Conservation (phyloP, 2,888 invertebrate genomes). For the Arrhopalites spinosus region DNA sequence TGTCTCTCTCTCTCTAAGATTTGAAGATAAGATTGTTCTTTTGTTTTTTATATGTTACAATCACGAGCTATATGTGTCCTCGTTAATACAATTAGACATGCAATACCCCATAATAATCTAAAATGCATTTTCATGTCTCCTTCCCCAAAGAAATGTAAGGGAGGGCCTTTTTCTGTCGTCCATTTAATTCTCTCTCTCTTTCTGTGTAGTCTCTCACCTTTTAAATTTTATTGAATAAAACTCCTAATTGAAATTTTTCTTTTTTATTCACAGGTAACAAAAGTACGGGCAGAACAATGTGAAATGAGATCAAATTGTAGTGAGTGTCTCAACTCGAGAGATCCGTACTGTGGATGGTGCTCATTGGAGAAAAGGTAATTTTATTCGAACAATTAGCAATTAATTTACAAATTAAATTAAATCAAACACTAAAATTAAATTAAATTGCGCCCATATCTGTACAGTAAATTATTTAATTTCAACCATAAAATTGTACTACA, state of each 20-base stretch:
- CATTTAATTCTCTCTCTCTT: too few species aligned
- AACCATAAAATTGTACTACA: too few species aligned
- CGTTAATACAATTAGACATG: background rate
- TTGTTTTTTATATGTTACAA: background rate
- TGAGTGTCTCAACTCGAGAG: slow-evolving; percentile 83
- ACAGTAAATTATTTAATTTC: too few species aligned
- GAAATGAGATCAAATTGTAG: slow-evolving; percentile 84
- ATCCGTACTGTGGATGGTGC: slow-evolving; percentile 86
- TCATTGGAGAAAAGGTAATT: slow-evolving; percentile 79
- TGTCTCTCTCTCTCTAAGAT: background rate
- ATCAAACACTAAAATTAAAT: too few species aligned
- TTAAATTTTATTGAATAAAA: background rate
- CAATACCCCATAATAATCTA: background rate
- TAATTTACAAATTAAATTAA: too few species aligned
- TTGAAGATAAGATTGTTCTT: background rate
- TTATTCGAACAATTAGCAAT: too few species aligned
- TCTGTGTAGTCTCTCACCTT: too few species aligned
- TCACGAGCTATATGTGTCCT: background rate
- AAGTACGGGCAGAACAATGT: slow-evolving; percentile 84
- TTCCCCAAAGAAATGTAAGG: background rate
- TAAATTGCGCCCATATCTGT: too few species aligned
- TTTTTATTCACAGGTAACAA: slow-evolving; percentile 65
- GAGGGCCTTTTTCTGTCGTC: too few species aligned
- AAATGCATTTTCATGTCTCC: background rate
- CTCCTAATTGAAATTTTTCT: background rate